phyloP scores from a whole-genome alignment of 2,797 vertebrate genomes.

The Xiphorhynchus erythropygius region DNA sequence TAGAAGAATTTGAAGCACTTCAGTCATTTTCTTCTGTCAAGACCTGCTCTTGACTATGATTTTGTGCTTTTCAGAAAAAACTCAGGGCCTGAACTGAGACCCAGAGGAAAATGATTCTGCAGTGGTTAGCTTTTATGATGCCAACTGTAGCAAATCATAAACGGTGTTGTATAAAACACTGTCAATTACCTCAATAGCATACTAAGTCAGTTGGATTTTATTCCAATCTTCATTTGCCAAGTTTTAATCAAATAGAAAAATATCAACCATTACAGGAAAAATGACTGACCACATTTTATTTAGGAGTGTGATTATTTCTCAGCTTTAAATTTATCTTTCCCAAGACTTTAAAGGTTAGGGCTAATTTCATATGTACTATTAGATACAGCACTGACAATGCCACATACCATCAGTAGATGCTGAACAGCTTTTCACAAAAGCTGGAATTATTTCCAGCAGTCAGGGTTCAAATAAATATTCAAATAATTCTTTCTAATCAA shows the following conservation, averaged over 20 bases:
- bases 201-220: background rate
- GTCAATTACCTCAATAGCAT: background rate
- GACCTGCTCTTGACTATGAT: background rate
- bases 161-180: background rate
- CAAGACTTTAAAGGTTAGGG: background rate
- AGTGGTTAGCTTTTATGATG: background rate
- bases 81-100: background rate
- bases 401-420: rapidly evolving
- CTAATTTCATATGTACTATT: background rate
- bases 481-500: background rate
- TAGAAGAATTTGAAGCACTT: background rate
- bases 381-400: background rate
- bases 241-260: constrained; percentile 1
- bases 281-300: background rate
- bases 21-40: background rate
- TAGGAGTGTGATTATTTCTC: background rate
- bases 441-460: background rate
- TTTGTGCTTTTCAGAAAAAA: background rate
- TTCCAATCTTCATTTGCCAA: background rate
- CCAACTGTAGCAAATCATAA: background rate
- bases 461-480: background rate
- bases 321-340: background rate
- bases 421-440: background rate
- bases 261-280: background rate
- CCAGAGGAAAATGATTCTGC: background rate